Conservation (phyloP, 1,140 invertebrate species). For the Vanessa tameamea region DNA sequence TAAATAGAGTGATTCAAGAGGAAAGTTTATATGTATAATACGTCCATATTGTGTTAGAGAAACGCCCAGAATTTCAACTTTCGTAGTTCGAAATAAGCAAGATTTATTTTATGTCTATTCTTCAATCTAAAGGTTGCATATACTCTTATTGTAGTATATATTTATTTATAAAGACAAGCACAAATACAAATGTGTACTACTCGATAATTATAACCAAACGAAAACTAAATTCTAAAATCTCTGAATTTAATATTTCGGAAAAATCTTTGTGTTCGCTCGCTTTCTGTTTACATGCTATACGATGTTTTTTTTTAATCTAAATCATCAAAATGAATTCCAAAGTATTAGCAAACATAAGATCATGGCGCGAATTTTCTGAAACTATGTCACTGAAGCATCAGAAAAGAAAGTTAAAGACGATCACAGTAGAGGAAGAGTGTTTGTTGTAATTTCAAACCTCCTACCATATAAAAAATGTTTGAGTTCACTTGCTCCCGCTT, state of each 20-base stretch:
- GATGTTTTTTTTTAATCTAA: background rate
- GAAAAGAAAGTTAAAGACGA: conserved; percentile 43
- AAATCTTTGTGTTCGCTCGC: no score
- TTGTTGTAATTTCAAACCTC: conserved; percentile 64
- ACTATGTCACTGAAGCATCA: conserved; percentile 34
- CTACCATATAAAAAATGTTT: conserved; percentile 75
- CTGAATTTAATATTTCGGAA: no score
- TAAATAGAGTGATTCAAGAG: no score
- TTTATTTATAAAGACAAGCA: background rate
- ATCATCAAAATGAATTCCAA: conserved; percentile 28
- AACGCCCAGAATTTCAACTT: no score
- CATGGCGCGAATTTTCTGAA: conserved; percentile 26
- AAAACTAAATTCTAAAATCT: no score
- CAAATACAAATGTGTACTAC: background rate
- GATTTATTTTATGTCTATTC: no score
- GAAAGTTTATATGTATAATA: no score
- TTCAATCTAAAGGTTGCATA: no score
- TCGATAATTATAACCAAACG: no score
- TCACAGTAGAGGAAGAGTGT: conserved; percentile 47
- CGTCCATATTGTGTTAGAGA: no score
- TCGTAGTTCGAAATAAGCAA: no score
- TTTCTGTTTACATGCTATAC: background rate
- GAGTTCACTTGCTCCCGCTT: conserved; percentile 75
- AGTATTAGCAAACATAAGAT: conserved; percentile 30
- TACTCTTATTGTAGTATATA: no score